Evolutionary conservation across 1,140 invertebrate species (phyloP), one percentile per base, ranked within the genome.

Genomic region (Phymorhynchus buccinoides): DNA sequence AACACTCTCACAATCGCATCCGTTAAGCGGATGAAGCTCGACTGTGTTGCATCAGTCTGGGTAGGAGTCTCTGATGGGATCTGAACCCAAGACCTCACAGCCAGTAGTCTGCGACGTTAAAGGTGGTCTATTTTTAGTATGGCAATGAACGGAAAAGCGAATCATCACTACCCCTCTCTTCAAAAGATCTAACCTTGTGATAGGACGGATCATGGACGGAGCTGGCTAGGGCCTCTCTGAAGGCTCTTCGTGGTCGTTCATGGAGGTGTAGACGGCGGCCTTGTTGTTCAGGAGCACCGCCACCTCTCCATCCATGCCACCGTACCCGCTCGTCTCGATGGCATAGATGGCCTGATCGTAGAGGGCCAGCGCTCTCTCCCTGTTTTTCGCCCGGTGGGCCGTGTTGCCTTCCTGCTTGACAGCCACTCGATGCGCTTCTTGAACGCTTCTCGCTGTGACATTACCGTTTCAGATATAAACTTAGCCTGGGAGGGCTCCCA

Each of bases 131-230:
- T 44, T 32, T 80, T 22, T 80, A 18, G n/a, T 39, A n/a, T 18
- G n/a, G 3, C 1, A 14, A 71, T 84, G 77, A 39, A 83, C 39
- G 66, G 44, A 75, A 22, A 52, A 48, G 27, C 32, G 27, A 41
- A 83, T 27, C 9, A 7, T 37, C 35, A 35, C 27, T n/a, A n/a
- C n/a, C n/a, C n/a, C n/a, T n/a, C n/a, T n/a, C n/a, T n/a, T n/a
- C n/a, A n/a, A n/a, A n/a, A n/a, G n/a, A n/a, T n/a, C n/a, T 48
- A 48, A 88, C 89, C 86, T 89, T 89, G 37, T 79, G 84, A 83
- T 86, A 89, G 22, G 82, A 35, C 7, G 80, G 83, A 56, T 89
- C 86, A 41, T 27, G 41, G 1, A 52, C 52, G 0, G 87, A 77
- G 44, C 86, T 83, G 35, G 83, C 71, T 14, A 86, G 80, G 37